A percentile compares a stretch with the other conserved stretches of the same genome.
Conservation (phyloP, 2,888 invertebrate species). For the Chymomyza amoena region DNA sequence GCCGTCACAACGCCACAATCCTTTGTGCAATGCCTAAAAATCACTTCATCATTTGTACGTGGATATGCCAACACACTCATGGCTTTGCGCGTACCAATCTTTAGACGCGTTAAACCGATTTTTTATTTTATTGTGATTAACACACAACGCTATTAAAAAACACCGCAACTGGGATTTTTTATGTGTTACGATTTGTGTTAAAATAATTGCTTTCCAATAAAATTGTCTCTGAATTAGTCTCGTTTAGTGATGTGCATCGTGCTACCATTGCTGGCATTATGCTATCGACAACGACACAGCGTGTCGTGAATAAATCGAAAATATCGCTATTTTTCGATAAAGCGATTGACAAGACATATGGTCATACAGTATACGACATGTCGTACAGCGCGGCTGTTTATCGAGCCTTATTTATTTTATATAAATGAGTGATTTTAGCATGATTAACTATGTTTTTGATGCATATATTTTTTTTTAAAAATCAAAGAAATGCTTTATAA, state of each 20-base stretch:
- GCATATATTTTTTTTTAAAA: too few species aligned
- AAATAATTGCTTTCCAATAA: constrained; percentile 29
- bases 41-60: constrained; percentile 72
- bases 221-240: constrained; percentile 55
- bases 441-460: too few species aligned
- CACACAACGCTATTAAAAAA: constrained; percentile 28
- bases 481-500: too few species aligned
- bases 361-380: too few species aligned
- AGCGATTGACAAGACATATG: too few species aligned
- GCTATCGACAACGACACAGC: constrained; percentile 39
- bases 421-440: too few species aligned
- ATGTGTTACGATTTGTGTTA: neutral
- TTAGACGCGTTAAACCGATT: constrained; percentile 19
- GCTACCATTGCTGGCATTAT: constrained; percentile 35
- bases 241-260: constrained; percentile 51
- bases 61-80: constrained; percentile 75
- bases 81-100: constrained; percentile 40
- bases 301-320: neutral
- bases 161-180: constrained; percentile 34
- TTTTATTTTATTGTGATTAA: constrained; percentile 6
- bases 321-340: neutral
- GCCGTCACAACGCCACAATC: constrained; percentile 75
- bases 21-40: constrained; percentile 73
- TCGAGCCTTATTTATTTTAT: too few species aligned
- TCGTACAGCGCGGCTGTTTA: too few species aligned